A percentile compares a stretch with the other conserved stretches of the same genome.
phyloP scores from a whole-genome alignment of 1,140 invertebrate genomes.

The Drosophila trapezifrons region DNA sequence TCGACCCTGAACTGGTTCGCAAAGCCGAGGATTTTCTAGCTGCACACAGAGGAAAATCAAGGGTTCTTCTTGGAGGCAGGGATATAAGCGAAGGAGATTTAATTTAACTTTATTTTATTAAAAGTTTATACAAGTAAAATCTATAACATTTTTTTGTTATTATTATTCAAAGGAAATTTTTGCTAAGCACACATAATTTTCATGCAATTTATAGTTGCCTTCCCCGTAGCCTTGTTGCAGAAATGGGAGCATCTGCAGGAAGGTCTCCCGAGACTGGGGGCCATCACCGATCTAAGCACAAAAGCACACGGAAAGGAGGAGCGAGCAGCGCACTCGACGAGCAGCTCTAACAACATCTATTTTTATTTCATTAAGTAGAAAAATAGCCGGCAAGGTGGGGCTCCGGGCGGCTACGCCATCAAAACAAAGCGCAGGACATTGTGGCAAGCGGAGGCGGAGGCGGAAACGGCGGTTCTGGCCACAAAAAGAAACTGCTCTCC shows the following conservation, averaged over 20 bases:
- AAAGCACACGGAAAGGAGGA: conserved; percentile 23
- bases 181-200: background rate
- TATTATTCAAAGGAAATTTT: background rate
- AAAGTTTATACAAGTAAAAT: too few relatives aligned
- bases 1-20: conserved; percentile 11
- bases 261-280: conserved; percentile 10
- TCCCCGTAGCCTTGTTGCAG: conserved; percentile 1
- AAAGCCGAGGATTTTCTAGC: conserved; percentile 9
- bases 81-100: background rate
- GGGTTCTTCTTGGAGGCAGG: background rate
- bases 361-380: conserved; percentile 81
- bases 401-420: conserved; percentile 24
- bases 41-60: conserved; percentile 13
- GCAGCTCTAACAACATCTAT: conserved; percentile 61
- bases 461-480: conserved; percentile 3
- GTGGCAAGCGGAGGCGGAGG: background rate
- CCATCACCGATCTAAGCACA: conserved; percentile 32
- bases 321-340: conserved; percentile 30
- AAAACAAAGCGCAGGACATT: conserved; percentile 47
- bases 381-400: conserved; percentile 65
- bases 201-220: background rate
- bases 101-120: background rate
- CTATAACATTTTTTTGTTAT: background rate
- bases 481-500: conserved; percentile 36
- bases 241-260: conserved; percentile 18